A percentile compares a stretch with the other conserved stretches of the same genome.
phyloP scores from a whole-genome alignment of 2,797 vertebrate genomes.

The Coregonus suidteri region DNA sequence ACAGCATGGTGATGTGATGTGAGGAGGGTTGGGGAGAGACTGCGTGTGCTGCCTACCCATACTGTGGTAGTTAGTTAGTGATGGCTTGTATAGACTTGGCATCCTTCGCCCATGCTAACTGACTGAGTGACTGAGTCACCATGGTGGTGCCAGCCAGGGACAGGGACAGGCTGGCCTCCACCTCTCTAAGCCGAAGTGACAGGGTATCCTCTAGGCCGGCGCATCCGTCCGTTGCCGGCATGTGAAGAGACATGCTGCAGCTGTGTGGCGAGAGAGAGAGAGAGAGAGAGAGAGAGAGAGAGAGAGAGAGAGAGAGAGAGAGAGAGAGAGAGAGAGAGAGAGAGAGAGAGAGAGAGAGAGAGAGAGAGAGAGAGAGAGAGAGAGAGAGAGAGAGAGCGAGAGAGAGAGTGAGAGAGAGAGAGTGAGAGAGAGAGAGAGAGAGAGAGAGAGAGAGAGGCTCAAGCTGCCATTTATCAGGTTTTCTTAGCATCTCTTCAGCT shows the following conservation, averaged over 20 bases:
- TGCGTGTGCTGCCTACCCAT: too few species aligned
- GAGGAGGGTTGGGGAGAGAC: too few species aligned
- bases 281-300: too few species aligned
- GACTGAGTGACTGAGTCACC: background rate
- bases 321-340: too few species aligned
- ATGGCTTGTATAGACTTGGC: too few species aligned
- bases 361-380: too few species aligned
- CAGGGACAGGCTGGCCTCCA: background rate
- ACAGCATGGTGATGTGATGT: too few species aligned
- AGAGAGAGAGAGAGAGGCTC: slow-evolving; percentile 7
- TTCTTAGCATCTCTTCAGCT: slow-evolving; percentile 49
- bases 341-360: too few species aligned
- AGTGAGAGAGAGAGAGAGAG: too few species aligned
- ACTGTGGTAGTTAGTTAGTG: too few species aligned
- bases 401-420: background rate
- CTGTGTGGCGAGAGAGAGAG: slow-evolving; percentile 32
- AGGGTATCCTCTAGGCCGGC: slow-evolving; percentile 45
- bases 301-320: too few species aligned
- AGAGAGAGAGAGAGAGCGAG: too few species aligned
- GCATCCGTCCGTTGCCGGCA: slow-evolving; percentile 36
- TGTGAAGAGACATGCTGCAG: slow-evolving; percentile 40
- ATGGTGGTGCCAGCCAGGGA: background rate
- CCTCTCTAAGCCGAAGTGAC: slow-evolving; percentile 42
- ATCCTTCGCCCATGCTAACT: background rate
- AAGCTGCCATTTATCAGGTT: slow-evolving; percentile 59